phyloP scores from a whole-genome alignment of 2,113 vertebrate genomes.

The Aegotheles bennettii region DNA sequence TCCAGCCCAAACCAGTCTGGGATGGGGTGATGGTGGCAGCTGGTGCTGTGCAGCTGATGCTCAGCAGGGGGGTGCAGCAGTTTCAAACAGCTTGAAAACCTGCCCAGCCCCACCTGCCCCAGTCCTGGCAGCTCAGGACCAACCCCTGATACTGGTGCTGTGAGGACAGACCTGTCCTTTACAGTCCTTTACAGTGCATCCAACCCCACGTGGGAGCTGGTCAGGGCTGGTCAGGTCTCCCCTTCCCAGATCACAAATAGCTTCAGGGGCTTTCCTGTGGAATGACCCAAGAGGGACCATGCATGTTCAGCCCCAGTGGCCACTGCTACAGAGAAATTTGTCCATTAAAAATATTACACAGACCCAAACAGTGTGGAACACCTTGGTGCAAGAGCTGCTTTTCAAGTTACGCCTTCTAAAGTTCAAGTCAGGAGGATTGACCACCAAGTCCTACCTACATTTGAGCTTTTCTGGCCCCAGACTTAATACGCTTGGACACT shows the following conservation, averaged over 20 bases:
- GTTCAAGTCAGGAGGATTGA: not conserved
- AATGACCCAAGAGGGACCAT: rapidly evolving
- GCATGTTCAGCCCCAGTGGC: rapidly evolving
- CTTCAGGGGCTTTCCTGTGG: rapidly evolving
- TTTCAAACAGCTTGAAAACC: too few relatives aligned
- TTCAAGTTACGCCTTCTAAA: not conserved
- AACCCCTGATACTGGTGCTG: rapidly evolving
- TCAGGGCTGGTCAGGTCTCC: too few relatives aligned
- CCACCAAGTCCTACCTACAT: rapidly evolving
- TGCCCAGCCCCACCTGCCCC: rapidly evolving
- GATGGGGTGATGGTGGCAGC: too few relatives aligned
- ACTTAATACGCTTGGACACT: not conserved
- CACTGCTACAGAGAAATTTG: rapidly evolving
- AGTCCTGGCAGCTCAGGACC: not conserved
- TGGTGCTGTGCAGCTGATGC: not conserved
- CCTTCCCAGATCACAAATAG: not conserved
- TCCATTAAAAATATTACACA: rapidly evolving
- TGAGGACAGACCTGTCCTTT: not conserved
- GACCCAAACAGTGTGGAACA: not conserved
- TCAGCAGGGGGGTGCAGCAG: rapidly evolving
- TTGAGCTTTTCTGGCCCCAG: not conserved
- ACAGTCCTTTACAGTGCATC: rapidly evolving
- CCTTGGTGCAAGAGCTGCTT: rapidly evolving
- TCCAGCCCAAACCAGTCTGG: too few relatives aligned
- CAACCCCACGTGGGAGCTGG: rapidly evolving